These are phyloP conservation scores for Brassicogethes aeneus DNA, from an alignment of 2,888 invertebrate genomes.

Conservation along the genomic window DNA sequence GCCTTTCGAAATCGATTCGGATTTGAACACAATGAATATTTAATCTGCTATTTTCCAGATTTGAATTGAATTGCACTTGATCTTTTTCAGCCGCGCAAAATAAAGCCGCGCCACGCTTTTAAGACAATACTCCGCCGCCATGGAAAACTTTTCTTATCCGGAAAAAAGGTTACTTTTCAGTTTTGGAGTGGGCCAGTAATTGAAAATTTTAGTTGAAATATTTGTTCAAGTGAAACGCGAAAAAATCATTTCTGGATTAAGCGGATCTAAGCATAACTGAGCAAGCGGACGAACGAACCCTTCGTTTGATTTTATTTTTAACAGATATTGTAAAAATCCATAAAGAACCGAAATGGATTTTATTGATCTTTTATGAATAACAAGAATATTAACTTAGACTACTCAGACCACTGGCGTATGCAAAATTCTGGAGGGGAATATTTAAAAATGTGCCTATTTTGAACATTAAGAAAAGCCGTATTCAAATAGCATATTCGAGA, in stretches of 20 bases:
- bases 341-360: too few species aligned
- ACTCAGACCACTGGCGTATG: too few species aligned
- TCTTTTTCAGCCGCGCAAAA: slow-evolving; percentile 22
- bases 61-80: slow-evolving; percentile 26
- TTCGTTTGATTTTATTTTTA: too few species aligned
- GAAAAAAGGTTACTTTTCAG: background rate
- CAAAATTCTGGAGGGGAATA: too few species aligned
- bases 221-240: background rate
- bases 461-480: too few species aligned
- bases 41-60: slow-evolving; percentile 28
- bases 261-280: background rate
- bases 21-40: slow-evolving; percentile 27
- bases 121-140: background rate
- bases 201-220: background rate
- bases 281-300: too few species aligned
- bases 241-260: background rate
- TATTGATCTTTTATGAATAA: too few species aligned
- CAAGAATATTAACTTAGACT: too few species aligned
- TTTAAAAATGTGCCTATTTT: too few species aligned
- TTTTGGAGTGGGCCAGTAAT: background rate
- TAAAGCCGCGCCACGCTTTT: slow-evolving; percentile 11
- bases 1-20: slow-evolving; percentile 21
- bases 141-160: background rate
- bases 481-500: too few species aligned
- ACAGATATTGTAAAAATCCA: too few species aligned